Percentiles rank a stretch among this genome's conserved stretches.
Conservation (phyloP, 2,888 invertebrate species). For the Aleiodes testaceus region DNA sequence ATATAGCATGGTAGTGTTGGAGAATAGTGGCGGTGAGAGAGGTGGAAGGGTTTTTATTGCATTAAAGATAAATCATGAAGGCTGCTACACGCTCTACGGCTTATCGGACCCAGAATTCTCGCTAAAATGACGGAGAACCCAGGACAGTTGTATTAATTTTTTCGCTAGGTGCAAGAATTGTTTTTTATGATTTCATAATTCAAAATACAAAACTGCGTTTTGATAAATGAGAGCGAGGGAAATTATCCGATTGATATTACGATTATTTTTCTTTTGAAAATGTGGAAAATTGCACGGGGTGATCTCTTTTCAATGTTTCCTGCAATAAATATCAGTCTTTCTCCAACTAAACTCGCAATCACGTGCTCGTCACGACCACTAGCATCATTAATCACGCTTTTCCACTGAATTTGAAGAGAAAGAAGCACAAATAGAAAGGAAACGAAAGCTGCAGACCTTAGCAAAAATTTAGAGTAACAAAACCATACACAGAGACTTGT, state of each 20-base stretch:
- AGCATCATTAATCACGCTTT: too few species aligned
- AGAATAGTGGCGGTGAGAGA: slow-evolving; percentile 35
- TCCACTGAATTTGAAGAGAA: background rate
- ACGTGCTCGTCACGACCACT: too few species aligned
- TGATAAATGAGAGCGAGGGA: too few species aligned
- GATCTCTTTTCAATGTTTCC: too few species aligned
- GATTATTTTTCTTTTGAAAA: too few species aligned
- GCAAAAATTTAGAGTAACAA: slow-evolving; percentile 23
- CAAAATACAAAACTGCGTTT: background rate
- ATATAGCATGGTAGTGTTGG: slow-evolving; percentile 48
- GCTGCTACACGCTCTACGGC: slow-evolving; percentile 26
- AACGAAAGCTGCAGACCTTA: slow-evolving; percentile 1
- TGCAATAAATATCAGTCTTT: too few species aligned
- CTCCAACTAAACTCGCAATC: too few species aligned
- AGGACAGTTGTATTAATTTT: slow-evolving; percentile 6
- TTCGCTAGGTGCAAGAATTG: background rate
- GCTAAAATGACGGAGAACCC: background rate
- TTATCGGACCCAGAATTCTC: slow-evolving; percentile 10
- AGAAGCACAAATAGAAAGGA: background rate
- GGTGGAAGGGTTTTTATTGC: slow-evolving; percentile 57
- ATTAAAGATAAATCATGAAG: slow-evolving; percentile 56
- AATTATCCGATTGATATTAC: too few species aligned
- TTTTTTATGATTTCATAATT: slow-evolving; percentile 4
- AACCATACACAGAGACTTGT: slow-evolving; percentile 18
- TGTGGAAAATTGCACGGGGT: too few species aligned